A percentile compares a stretch with the other conserved stretches of the same genome.
Evolutionary conservation across 2,888 invertebrate species (phyloP).

Genomic region (Acanthosoma haemorrhoidale): DNA sequence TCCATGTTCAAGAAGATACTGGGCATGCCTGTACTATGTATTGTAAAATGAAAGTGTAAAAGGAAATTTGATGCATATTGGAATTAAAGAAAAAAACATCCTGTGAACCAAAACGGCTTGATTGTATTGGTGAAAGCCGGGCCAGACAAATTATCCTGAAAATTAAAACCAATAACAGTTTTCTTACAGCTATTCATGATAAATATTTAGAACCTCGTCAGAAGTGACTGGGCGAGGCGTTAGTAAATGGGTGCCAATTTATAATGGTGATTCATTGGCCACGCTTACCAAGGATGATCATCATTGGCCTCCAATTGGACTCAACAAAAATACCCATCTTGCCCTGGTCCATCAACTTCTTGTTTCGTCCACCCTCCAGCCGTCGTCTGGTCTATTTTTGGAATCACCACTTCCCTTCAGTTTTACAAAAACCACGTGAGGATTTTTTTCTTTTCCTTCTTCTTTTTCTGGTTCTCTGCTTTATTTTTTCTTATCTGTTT

Average conservation of each 20-base stretch:
- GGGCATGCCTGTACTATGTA: no score
- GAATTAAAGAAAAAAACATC: no score
- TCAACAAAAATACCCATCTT: background rate
- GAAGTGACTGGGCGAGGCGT: background rate
- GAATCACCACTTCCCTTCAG: background rate
- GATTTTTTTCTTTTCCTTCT: background rate
- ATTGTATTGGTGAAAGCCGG: no score
- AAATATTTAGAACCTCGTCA: no score
- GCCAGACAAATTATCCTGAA: no score
- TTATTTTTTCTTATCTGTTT: conserved; percentile 15
- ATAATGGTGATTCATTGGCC: background rate
- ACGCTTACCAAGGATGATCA: no score
- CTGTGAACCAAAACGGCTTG: no score
- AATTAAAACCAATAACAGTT: no score
- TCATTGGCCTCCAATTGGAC: background rate
- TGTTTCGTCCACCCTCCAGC: background rate
- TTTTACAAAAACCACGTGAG: conserved; percentile 20
- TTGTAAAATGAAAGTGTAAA: no score
- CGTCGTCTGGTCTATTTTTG: background rate
- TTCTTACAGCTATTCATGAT: no score
- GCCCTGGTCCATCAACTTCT: background rate
- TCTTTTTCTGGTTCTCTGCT: background rate
- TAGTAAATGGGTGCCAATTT: background rate
- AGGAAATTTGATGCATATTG: no score
- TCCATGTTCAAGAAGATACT: no score